phyloP scores from a whole-genome alignment of 2,797 vertebrate species.

The Melanotaenia trifasciata region DNA sequence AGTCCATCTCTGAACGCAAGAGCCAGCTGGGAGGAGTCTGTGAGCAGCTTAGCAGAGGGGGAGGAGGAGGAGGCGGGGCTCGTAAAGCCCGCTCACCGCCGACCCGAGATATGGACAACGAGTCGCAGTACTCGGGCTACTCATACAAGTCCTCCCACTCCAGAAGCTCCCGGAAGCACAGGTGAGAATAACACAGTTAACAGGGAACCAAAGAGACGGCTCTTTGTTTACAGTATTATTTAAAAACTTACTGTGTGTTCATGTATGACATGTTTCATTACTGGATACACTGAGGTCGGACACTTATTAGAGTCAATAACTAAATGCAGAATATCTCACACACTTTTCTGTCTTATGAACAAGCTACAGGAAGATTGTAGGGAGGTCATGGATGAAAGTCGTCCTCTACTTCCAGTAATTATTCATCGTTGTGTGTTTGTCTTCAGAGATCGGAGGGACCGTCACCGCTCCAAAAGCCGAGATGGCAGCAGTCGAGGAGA shows the following conservation, averaged over 20 bases:
- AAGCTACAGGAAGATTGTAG: neutral
- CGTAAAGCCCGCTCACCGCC: constrained; percentile 73
- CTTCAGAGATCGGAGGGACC: constrained; percentile 90
- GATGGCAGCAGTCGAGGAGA: constrained; percentile 91
- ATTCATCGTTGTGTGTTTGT: neutral
- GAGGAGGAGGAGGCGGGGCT: constrained; percentile 78
- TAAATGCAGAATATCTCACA: neutral
- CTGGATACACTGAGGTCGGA: neutral
- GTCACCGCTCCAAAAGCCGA: constrained; percentile 94
- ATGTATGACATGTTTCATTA: neutral
- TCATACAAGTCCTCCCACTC: constrained; percentile 95
- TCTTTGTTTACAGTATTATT: neutral
- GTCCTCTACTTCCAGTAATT: neutral
- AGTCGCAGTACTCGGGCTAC: constrained; percentile 94
- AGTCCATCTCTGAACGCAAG: constrained; percentile 85
- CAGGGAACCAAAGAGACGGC: neutral
- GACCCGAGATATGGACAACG: constrained; percentile 93
- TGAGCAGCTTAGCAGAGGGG: constrained; percentile 64
- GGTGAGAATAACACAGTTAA: constrained; percentile 71
- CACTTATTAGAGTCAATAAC: rapidly evolving
- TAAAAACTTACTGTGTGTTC: too few species aligned
- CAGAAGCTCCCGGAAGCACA: constrained; percentile 91
- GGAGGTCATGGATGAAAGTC: neutral
- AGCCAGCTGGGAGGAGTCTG: constrained; percentile 88
- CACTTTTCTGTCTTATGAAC: neutral